phyloP scores from a whole-genome alignment of 2,888 invertebrate genomes.

The Hirudinaria manillensis region DNA sequence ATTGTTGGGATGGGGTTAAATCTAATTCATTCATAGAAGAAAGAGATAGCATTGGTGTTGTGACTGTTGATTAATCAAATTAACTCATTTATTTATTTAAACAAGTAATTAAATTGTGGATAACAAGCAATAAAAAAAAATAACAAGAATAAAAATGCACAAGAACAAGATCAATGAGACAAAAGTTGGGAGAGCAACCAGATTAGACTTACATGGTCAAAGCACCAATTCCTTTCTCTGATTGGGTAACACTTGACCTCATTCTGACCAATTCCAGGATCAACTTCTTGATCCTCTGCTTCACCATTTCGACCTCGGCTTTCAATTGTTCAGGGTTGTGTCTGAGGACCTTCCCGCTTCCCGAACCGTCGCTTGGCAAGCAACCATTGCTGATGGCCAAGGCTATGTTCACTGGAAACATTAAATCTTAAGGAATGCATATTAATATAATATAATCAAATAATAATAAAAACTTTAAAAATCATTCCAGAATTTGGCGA shows the following conservation, averaged over 20 bases:
- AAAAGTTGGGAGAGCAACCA: too few species aligned
- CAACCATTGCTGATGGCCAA: neutral
- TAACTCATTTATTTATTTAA: too few species aligned
- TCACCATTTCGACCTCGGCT: conserved; percentile 6
- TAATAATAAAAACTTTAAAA: neutral
- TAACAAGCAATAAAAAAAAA: too few species aligned
- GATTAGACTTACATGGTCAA: neutral
- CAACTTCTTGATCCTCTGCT: conserved; percentile 8
- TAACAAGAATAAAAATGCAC: too few species aligned
- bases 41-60: too few species aligned
- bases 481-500: neutral
- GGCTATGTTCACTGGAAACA: neutral
- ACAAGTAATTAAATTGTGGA: too few species aligned
- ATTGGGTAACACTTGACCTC: neutral
- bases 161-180: too few species aligned
- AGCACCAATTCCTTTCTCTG: neutral
- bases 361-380: neutral
- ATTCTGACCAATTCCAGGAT: neutral
- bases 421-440: neutral
- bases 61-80: too few species aligned
- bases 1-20: too few species aligned
- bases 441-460: neutral
- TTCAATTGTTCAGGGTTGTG: neutral
- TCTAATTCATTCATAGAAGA: too few species aligned
- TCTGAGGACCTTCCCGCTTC: neutral